A percentile compares a stretch with the other conserved stretches of the same genome.
Conservation (phyloP, 23 tunicate species). For the Corella eumyota region DNA sequence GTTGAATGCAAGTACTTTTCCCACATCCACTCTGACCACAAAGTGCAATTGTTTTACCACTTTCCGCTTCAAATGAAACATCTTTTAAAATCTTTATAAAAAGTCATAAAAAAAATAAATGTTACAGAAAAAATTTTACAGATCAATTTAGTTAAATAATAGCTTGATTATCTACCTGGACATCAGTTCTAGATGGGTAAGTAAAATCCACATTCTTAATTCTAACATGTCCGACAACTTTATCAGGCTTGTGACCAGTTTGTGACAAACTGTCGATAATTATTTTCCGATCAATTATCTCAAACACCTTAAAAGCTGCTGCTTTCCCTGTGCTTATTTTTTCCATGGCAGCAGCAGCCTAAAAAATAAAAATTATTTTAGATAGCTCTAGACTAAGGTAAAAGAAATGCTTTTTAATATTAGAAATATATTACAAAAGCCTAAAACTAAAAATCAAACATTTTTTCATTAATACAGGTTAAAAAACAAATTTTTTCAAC, state of each 20-base stretch:
- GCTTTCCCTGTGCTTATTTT: slow-evolving; percentile 28
- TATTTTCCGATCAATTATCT: slow-evolving; percentile 48
- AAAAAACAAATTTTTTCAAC: too few relatives aligned
- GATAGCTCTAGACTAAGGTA: too few relatives aligned
- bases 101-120: too few relatives aligned
- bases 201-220: slow-evolving; percentile 36
- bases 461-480: too few relatives aligned
- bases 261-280: slow-evolving; percentile 27
- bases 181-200: slow-evolving; percentile 45
- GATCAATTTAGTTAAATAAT: too few relatives aligned
- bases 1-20: too few relatives aligned
- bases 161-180: slow-evolving; percentile 15
- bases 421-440: too few relatives aligned
- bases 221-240: slow-evolving; percentile 12
- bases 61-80: slow-evolving; percentile 65
- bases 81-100: slow-evolving; percentile 56
- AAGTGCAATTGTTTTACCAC: slow-evolving; percentile 82
- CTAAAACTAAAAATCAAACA: too few relatives aligned
- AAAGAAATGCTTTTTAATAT: too few relatives aligned
- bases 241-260: slow-evolving; percentile 30
- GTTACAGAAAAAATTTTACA: not conserved
- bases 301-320: slow-evolving; percentile 58
- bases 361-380: not conserved
- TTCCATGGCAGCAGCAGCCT: slow-evolving; percentile 41
- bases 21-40: slow-evolving; percentile 98